These are phyloP conservation scores for Periophthalmus modestus DNA, from an alignment of 2,113 vertebrate genomes.

Conservation along the genomic window DNA sequence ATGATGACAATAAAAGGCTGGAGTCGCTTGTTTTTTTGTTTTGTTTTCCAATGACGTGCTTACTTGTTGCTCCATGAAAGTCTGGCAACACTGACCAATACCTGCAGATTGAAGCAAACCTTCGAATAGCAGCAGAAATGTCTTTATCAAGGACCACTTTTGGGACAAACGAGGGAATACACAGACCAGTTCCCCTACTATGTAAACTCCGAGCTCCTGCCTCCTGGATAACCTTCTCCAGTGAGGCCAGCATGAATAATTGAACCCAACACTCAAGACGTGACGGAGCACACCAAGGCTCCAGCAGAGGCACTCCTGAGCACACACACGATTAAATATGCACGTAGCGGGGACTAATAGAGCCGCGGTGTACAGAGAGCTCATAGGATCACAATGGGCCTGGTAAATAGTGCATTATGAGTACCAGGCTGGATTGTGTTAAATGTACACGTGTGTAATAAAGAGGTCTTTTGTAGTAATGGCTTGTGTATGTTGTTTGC, in stretches of 20 bases:
- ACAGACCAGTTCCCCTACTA: not conserved
- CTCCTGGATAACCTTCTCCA: slow-evolving; percentile 57
- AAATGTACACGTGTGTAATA: not conserved
- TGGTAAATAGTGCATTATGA: not conserved
- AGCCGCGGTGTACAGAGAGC: slow-evolving; percentile 54
- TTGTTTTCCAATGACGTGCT: too few species aligned
- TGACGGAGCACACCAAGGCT: slow-evolving; percentile 63
- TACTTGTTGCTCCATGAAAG: too few species aligned
- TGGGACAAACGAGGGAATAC: too few species aligned
- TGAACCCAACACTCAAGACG: slow-evolving; percentile 60
- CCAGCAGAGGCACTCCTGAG: slow-evolving; percentile 19
- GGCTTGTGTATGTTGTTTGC: not conserved
- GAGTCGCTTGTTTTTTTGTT: too few species aligned
- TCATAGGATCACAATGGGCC: slow-evolving; percentile 20
- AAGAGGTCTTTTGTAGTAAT: not conserved
- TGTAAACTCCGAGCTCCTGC: not conserved
- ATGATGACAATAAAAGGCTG: too few species aligned
- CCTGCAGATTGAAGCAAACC: too few species aligned
- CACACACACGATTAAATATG: slow-evolving; percentile 69
- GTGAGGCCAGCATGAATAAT: slow-evolving; percentile 73
- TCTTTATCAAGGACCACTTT: too few species aligned
- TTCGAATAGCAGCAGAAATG: too few species aligned
- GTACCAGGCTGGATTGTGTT: not conserved
- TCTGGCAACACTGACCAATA: too few species aligned
- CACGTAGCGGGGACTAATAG: slow-evolving; percentile 68